A percentile compares a stretch with the other conserved stretches of the same genome.
These are phyloP conservation scores for Alligator sinensis DNA, from an alignment of 2,113 vertebrate species.

Conservation along the genomic window DNA sequence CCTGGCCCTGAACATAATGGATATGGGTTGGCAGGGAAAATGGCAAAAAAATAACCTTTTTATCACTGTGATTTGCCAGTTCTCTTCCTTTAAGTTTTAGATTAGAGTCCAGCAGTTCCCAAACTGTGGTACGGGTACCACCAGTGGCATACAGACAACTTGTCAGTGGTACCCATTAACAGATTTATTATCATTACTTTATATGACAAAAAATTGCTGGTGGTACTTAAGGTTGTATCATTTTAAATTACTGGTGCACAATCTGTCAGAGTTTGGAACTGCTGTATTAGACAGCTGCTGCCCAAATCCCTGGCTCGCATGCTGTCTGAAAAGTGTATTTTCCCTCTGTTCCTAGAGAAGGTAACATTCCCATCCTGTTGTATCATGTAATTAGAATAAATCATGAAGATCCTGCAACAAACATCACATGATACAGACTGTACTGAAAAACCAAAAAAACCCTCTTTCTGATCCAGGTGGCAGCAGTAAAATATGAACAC, in stretches of 20 bases:
- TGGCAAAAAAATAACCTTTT: not conserved
- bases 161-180: too few species aligned
- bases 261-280: too few species aligned
- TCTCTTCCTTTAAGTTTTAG: not conserved
- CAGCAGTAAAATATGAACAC: not conserved
- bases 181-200: too few species aligned
- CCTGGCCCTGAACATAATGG: not conserved
- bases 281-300: not conserved
- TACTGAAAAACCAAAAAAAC: not conserved
- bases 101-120: not conserved
- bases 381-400: not conserved
- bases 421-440: not conserved
- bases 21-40: not conserved
- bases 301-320: not conserved
- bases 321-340: not conserved
- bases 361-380: not conserved
- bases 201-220: too few species aligned
- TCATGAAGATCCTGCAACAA: not conserved
- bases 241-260: too few species aligned
- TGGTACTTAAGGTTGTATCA: too few species aligned
- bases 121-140: too few species aligned
- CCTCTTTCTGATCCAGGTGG: constrained; percentile 10
- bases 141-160: too few species aligned
- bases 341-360: not conserved
- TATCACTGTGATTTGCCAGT: not conserved